A percentile compares a stretch with the other conserved stretches of the same genome.
Evolutionary conservation across 35 echinoderm and acorn worm genomes (phyloP).

Genomic region (Apostichopus japonicus): DNA sequence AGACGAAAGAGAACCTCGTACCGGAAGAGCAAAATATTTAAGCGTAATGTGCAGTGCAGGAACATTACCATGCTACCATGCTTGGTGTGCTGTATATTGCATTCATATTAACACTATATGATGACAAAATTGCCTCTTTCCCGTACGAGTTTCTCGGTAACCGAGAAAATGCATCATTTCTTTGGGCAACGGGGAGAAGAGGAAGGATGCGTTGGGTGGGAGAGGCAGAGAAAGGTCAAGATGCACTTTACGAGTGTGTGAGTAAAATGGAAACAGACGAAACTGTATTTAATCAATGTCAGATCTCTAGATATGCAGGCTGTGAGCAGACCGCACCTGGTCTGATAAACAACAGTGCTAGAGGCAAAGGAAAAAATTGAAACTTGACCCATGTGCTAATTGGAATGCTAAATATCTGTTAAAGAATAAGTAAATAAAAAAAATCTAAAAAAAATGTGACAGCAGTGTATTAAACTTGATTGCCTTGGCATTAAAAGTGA

Average conservation of each 20-base stretch:
- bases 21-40: not conserved
- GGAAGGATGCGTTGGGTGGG: not conserved
- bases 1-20: not conserved
- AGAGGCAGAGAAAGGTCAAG: not conserved
- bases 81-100: not conserved
- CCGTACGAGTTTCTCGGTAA: not conserved
- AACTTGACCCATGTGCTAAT: no score
- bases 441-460: no score
- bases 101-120: not conserved
- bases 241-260: not conserved
- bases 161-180: not conserved
- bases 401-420: no score
- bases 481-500: no score
- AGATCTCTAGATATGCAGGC: no score
- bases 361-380: no score
- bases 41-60: not conserved
- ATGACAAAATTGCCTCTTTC: not conserved
- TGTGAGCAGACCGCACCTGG: no score
- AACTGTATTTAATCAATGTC: no score
- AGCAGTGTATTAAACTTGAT: no score
- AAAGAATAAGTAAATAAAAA: no score
- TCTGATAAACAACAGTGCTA: no score
- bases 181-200: not conserved
- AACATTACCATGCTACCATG: not conserved
- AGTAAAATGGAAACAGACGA: no score